Percentiles rank a stretch among this genome's conserved stretches.
These are phyloP conservation scores for Otus sunia DNA, from an alignment of 2,113 vertebrate species.

Conservation along the genomic window DNA sequence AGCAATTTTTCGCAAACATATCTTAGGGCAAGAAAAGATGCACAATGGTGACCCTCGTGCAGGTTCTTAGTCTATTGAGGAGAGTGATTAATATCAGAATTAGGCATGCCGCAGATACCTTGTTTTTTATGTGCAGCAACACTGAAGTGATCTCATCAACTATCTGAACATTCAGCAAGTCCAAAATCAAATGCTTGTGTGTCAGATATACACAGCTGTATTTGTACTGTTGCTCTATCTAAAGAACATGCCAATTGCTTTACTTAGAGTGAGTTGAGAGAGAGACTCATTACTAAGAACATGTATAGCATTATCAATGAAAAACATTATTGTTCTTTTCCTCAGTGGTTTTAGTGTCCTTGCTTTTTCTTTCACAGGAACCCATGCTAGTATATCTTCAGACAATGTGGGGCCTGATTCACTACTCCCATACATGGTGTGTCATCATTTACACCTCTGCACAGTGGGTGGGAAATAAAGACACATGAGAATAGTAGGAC, in stretches of 20 bases:
- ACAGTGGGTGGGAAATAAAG: background rate
- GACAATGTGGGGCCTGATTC: background rate
- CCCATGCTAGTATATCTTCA: background rate
- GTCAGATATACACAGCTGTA: slow-evolving; percentile 70
- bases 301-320: slow-evolving; percentile 69
- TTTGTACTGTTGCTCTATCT: slow-evolving; percentile 70
- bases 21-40: background rate
- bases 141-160: slow-evolving; percentile 56
- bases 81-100: background rate
- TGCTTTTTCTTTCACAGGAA: slow-evolving; percentile 26
- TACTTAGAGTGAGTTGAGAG: slow-evolving; percentile 57
- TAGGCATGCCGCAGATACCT: slow-evolving; percentile 34
- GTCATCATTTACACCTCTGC: slow-evolving; percentile 17
- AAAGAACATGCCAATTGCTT: slow-evolving; percentile 66
- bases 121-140: slow-evolving; percentile 21
- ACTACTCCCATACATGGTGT: background rate
- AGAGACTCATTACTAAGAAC: slow-evolving; percentile 66
- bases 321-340: slow-evolving; percentile 64
- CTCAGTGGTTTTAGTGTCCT: slow-evolving; percentile 45
- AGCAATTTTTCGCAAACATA: slow-evolving; percentile 11
- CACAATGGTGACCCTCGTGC: background rate
- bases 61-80: background rate
- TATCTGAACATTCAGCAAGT: slow-evolving; percentile 67
- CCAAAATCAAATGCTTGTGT: slow-evolving; percentile 61
- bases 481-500: background rate